Evolutionary conservation across 2,888 invertebrate genomes (phyloP).

Genomic region (Trissolcus brochymenae): DNA sequence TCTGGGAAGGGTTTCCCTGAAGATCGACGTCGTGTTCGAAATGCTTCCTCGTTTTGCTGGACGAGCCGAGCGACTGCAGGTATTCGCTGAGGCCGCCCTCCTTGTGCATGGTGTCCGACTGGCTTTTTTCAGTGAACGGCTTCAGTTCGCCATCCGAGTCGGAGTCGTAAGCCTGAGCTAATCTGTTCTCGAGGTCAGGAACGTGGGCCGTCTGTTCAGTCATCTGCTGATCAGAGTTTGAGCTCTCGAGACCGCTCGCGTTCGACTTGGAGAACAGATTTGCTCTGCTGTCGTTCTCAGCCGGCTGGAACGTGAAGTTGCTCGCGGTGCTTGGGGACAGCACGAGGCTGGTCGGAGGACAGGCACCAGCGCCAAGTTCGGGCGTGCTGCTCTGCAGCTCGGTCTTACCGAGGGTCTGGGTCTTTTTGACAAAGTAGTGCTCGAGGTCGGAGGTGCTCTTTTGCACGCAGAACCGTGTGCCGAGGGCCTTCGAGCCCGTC

Average conservation of each 20-base stretch:
- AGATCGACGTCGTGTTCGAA: conserved; percentile 35
- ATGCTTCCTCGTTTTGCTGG: conserved; percentile 17
- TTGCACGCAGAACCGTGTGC: conserved; percentile 58
- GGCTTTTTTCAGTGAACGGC: background rate
- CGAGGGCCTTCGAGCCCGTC: conserved; percentile 62
- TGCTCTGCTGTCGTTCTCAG: conserved; percentile 63
- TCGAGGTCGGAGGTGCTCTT: conserved; percentile 64
- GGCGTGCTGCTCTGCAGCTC: conserved; percentile 66
- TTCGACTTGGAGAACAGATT: conserved; percentile 66
- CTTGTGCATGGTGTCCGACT: conserved; percentile 10
- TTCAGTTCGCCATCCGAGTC: conserved; percentile 49
- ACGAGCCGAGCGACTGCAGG: conserved; percentile 62
- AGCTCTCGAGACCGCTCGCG: conserved; percentile 60
- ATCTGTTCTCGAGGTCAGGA: conserved; percentile 63
- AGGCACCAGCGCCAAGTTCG: conserved; percentile 59
- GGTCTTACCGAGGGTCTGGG: conserved; percentile 59
- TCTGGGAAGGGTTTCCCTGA: conserved; percentile 41
- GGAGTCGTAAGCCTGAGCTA: conserved; percentile 65
- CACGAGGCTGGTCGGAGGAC: conserved; percentile 53
- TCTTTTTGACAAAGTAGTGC: conserved; percentile 60
- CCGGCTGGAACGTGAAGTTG: conserved; percentile 67
- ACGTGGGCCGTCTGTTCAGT: conserved; percentile 30
- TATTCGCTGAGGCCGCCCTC: conserved; percentile 67
- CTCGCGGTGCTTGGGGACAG: conserved; percentile 67
- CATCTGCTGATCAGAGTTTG: conserved; percentile 16